Percentiles rank a stretch among this genome's conserved stretches.
phyloP scores from a whole-genome alignment of 2,113 vertebrate genomes.

The Pseudorasbora parva region DNA sequence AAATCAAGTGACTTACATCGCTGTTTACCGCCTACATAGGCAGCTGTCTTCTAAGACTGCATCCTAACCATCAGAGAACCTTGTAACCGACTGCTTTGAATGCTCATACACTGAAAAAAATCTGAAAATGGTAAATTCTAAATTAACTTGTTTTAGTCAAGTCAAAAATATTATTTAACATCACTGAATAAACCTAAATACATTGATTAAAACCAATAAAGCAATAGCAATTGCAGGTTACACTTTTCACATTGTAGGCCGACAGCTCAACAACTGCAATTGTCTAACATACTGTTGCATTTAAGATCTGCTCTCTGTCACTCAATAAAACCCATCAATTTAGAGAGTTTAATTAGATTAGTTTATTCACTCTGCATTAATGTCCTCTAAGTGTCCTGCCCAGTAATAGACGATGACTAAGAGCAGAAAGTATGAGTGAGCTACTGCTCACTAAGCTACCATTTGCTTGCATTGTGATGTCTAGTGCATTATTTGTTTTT shows the following conservation, averaged over 20 bases:
- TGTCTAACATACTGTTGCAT: background rate
- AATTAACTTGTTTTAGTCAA: too few species aligned
- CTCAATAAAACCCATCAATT: background rate
- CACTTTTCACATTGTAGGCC: too few species aligned
- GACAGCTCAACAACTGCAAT: background rate
- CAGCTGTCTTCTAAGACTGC: background rate
- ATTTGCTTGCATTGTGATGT: background rate
- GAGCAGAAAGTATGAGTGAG: background rate
- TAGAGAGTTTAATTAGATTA: background rate
- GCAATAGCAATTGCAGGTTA: too few species aligned
- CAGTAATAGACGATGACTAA: slow-evolving; percentile 4
- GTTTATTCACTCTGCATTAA: background rate
- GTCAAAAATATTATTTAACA: too few species aligned
- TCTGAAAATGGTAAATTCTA: background rate
- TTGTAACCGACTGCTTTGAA: background rate
- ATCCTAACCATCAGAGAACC: background rate
- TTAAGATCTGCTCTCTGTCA: background rate
- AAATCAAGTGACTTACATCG: background rate
- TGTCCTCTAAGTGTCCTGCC: background rate
- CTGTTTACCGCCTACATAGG: background rate
- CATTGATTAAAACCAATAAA: too few species aligned
- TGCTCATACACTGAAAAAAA: background rate
- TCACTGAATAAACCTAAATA: too few species aligned
- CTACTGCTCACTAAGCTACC: background rate
- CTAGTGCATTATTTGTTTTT: too few species aligned